phyloP scores from a whole-genome alignment of 2,888 invertebrate genomes.

The Lithophane ornitopus region DNA sequence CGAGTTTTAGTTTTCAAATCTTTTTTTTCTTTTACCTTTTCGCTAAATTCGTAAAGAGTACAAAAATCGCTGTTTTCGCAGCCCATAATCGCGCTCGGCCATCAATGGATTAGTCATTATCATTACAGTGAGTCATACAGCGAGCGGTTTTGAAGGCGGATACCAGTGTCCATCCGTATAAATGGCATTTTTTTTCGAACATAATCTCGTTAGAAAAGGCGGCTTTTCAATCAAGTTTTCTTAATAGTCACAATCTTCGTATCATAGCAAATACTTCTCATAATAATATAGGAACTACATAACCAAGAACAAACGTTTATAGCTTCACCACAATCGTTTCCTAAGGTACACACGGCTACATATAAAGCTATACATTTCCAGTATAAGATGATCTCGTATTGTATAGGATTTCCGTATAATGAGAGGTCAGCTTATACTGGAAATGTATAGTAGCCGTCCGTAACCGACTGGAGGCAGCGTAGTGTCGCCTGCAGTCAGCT shows the following conservation, averaged over 20 bases:
- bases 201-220: too few relatives aligned
- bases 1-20: neutral
- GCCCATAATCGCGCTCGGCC: conserved; percentile 30
- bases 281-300: neutral
- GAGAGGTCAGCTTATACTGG: too few relatives aligned
- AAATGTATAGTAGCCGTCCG: too few relatives aligned
- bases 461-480: too few relatives aligned
- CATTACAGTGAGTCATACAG: conserved; percentile 56
- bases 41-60: neutral
- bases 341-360: too few relatives aligned
- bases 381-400: too few relatives aligned
- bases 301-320: neutral
- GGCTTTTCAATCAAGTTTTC: neutral
- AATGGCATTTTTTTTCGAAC: conserved; percentile 8
- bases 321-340: neutral
- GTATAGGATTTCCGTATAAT: too few relatives aligned
- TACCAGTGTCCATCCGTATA: conserved; percentile 24
- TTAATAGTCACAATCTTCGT: too few relatives aligned
- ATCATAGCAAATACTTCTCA: neutral
- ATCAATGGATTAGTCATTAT: conserved; percentile 54
- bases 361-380: too few relatives aligned
- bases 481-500: too few relatives aligned
- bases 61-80: conserved; percentile 37
- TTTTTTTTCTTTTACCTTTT: neutral
- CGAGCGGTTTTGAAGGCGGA: conserved; percentile 40